Evolutionary conservation across 2,888 invertebrate species (phyloP).

Genomic region (Trachelus iudaicus): DNA sequence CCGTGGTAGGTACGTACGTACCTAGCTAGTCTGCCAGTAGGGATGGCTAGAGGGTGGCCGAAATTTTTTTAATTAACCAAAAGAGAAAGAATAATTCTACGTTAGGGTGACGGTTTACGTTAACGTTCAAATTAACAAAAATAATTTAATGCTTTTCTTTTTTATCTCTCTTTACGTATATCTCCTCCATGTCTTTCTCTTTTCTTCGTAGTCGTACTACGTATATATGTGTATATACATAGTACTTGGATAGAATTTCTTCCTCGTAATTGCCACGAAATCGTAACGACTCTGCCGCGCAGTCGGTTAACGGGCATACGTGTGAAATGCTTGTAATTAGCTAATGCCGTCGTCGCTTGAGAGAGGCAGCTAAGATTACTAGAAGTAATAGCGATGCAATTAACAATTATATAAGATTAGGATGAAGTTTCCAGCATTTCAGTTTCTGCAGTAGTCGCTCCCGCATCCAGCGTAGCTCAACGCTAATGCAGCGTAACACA

Average conservation of each 20-base stretch:
- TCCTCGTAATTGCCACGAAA: not conserved
- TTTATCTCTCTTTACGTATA: not conserved
- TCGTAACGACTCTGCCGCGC: not conserved
- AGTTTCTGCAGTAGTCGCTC: not conserved
- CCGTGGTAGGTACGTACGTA: not conserved
- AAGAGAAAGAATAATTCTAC: not conserved
- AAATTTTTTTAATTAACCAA: not conserved
- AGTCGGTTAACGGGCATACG: not conserved
- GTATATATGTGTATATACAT: not conserved
- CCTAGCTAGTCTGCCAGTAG: not conserved
- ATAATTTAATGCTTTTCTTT: not conserved
- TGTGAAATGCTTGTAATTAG: conserved; percentile 16
- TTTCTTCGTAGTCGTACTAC: not conserved
- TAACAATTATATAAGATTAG: conserved; percentile 24
- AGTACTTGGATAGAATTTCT: not conserved
- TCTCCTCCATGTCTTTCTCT: not conserved
- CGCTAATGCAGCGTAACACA: conserved; percentile 27
- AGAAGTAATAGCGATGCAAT: conserved; percentile 18
- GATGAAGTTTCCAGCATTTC: conserved; percentile 16
- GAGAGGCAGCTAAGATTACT: conserved; percentile 14
- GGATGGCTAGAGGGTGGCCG: not conserved
- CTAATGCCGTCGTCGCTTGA: conserved; percentile 15
- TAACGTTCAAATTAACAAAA: not conserved
- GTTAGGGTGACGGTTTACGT: not conserved
- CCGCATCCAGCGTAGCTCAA: not conserved